Evolutionary conservation across 2,888 invertebrate genomes (phyloP), one percentile per base, ranked within the genome.

Genomic region (Mythimna pallens): DNA sequence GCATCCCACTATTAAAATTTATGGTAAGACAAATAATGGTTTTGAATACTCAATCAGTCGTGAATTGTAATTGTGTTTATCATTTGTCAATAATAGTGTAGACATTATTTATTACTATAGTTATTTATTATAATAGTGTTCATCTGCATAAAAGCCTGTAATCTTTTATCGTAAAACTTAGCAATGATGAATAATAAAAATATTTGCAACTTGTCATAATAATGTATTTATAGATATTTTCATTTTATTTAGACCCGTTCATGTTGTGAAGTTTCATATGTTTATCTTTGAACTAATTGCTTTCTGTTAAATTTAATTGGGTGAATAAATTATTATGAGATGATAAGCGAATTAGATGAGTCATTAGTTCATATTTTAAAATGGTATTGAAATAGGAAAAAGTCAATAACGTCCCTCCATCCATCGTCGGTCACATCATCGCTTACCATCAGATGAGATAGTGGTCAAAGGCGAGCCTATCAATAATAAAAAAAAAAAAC

Each of bases 141-240:
- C 76, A 79, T 82, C 70, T 82, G 68, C 77, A 82, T 84, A 84
- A 79, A 82, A 77, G 54, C 75, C 72, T 74, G 65, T 70, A 79
- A 85, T 77, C 76, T 79, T 77, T 22, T 55, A n/a, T 77, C 68
- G 70, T 82, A 66, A 80, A 73, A 74, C 78, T 70, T 64, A 40
- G 70, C 71, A 75, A 65, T 70, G 67, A 65, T 81, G 66, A 78
- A 73, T 78, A 54, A 65, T 76, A 69, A 70, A 77, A 73, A 69
- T 74, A 68, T 65, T 68, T 62, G 36, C 40, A 62, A 70, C 43
- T 69, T 68, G 65, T 69, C 59, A 55, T 57, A 40, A 10, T 70
- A 20, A n/a, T 47, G 17, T 47, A 55, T 82, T 55, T 67, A 70
- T 59, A 12, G 12, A 36, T 22, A 30, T 40, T 69, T 78, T 64